These are phyloP conservation scores for Leistus spinibarbis DNA, from an alignment of 2,888 invertebrate genomes.

Conservation along the genomic window DNA sequence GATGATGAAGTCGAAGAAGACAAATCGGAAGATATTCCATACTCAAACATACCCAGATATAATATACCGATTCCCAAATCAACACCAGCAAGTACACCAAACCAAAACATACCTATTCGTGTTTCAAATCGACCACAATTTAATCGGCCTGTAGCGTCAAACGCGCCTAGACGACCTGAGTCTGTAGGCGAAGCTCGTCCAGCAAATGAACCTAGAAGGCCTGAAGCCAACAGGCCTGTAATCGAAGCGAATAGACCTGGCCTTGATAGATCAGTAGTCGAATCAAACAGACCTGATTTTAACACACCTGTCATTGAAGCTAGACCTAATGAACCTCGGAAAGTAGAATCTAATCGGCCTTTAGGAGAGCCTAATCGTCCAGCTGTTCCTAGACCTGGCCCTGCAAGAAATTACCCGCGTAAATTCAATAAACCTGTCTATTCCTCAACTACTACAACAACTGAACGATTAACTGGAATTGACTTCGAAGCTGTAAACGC, in stretches of 20 bases:
- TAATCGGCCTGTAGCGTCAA: background rate
- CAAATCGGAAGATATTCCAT: slow-evolving; percentile 37
- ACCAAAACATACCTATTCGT: slow-evolving; percentile 42
- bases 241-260: slow-evolving; percentile 9
- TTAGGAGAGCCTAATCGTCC: background rate
- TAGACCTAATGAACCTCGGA: background rate
- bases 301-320: background rate
- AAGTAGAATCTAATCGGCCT: background rate
- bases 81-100: slow-evolving; percentile 32
- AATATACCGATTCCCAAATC: slow-evolving; percentile 17
- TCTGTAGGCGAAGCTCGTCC: slow-evolving; percentile 39
- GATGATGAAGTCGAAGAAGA: slow-evolving; percentile 36
- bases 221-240: slow-evolving; percentile 37
- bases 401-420: slow-evolving; percentile 14
- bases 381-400: background rate
- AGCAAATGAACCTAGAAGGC: slow-evolving; percentile 49
- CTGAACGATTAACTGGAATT: slow-evolving; percentile 50
- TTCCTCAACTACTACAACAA: slow-evolving; percentile 13
- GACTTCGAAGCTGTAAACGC: slow-evolving; percentile 61
- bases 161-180: slow-evolving; percentile 50
- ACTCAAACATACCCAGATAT: slow-evolving; percentile 16
- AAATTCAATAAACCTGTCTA: slow-evolving; percentile 28
- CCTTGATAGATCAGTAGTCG: background rate
- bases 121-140: slow-evolving; percentile 50
- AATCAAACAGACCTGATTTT: slow-evolving; percentile 2